Evolutionary conservation across 2,888 invertebrate species (phyloP), one percentile per base, ranked within the genome.

Genomic region (Athripsodes cinereus): DNA sequence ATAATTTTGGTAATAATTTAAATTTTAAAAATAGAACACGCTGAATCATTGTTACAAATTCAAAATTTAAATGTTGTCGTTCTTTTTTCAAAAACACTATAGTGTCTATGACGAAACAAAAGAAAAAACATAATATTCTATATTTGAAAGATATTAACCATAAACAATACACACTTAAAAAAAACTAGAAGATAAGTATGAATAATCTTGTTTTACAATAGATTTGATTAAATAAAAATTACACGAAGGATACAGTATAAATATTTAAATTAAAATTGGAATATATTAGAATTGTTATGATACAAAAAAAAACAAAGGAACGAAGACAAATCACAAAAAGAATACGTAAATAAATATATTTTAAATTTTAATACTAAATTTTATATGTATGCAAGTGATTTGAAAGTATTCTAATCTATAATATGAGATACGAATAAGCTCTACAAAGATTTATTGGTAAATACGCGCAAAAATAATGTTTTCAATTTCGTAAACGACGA

Each of bases 401-500:
- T 44, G 47, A 22, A 20, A 46, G n/a, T 52, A 46, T 34, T n/a
- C n/a, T 44, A 16, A 44, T 44, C 2, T 8, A 44, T 44, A 16
- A n/a, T n/a, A n/a, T n/a, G n/a, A n/a, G n/a, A n/a, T n/a, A n/a
- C 3, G 5, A 8, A 13, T 44, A 44, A 18, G 48, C 47, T 48
- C 52, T 57, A 59, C 47, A 53, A 34, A 13, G 57, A 57, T 13
- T 57, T 57, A 20, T 57, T 55, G 52, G 51, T 59, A 35, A 63
- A 63, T n/a, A 63, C 61, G 31, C 63, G 57, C 50, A 55, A 55
- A 22, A 63, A 56, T 21, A 63, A 52, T 18, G 57, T 52, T 48
- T 63, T 63, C 21, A 63, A 50, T 56, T 63, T 63, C 2, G 57
- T 58, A 22, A 63, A 61, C 13, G 63, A 63, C 2, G 61, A 59